Evolutionary conservation across 2,113 vertebrate species (phyloP).

Genomic region (Neodon shergylaensis): DNA sequence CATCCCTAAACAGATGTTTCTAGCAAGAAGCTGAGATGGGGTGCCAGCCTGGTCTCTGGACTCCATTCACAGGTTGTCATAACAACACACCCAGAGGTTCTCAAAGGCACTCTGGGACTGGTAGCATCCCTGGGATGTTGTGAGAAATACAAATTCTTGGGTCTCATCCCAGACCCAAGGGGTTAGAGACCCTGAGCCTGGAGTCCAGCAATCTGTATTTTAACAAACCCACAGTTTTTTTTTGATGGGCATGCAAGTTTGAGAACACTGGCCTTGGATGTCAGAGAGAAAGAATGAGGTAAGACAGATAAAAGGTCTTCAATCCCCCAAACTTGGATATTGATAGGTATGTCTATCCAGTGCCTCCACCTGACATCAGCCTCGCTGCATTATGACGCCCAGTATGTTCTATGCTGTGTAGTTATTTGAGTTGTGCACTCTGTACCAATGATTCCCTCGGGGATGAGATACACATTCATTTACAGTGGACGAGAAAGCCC

Average conservation of each 20-base stretch:
- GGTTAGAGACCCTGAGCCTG: not conserved
- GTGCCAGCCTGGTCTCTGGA: not conserved
- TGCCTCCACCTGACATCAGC: not conserved
- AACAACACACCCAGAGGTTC: not conserved
- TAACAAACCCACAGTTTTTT: not conserved
- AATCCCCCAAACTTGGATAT: not conserved
- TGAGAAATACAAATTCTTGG: not conserved
- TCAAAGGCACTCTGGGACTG: not conserved
- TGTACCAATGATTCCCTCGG: not conserved
- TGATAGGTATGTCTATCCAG: not conserved
- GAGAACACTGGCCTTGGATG: slow-evolving; percentile 11
- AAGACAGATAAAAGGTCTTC: slow-evolving; percentile 18
- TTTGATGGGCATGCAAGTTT: not conserved
- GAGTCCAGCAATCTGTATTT: not conserved
- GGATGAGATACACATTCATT: not conserved
- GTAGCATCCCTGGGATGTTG: not conserved
- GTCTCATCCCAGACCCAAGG: not conserved
- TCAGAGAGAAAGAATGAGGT: not conserved
- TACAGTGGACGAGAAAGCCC: not conserved
- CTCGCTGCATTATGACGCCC: not conserved
- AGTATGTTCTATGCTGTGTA: fast-evolving
- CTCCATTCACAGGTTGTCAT: not conserved
- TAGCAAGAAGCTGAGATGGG: not conserved
- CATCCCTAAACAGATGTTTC: not conserved
- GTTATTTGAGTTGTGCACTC: not conserved